Base-by-base conservation (phyloP, 1,140 invertebrate species). In the Achroia grisella region DNA sequence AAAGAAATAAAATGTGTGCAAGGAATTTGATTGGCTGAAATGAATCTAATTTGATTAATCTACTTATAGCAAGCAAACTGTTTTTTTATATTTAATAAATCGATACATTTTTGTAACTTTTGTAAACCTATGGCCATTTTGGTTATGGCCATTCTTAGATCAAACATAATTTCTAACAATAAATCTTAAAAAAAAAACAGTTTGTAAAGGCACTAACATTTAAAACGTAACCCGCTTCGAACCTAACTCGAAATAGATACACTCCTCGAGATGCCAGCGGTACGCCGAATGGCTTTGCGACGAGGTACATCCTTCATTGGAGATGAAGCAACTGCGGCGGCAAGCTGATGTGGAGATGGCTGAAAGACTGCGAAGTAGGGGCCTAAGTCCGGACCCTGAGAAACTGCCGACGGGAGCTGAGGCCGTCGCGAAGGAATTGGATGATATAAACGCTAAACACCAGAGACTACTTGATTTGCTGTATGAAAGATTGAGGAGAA, bases 231-330 rank as follows among this genome's bases (percentile, higher is more conserved):
- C 71, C 45, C 57, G 65, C 64, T 59, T 65, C 45, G 36, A 64
- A 48, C 68, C 66, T 72, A 79, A 75, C 72, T 52, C 54, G 15
- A 65, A 51, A 57, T 91, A 97, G 95, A 96, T 96, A 71, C 96
- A 97, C 87, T 93, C 95, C 71, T 90, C 92, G 67, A 89, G 92
- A 67, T 92, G 98, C 74, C 92, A 94, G 82, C 92, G 94, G 49
- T 99, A 95, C 87, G 90, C 92, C 57, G 95, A 97, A 65, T 93
- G 91, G 85, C 86, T 97, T 39, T 90, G 98, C 67, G 93, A 95
- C 74, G 94, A 95, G 58, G 89, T 93, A 15, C 95, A 96, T 71
- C 95, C 94, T 2, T 94, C 92, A 49, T 76, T 95, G 62, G 94
- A 95, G 81, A 91, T 88, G 78, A 57, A 71, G 29, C 75, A 77